Evolutionary conservation across 2,797 vertebrate species (phyloP).

Genomic region (Anisognathus igniventris): DNA sequence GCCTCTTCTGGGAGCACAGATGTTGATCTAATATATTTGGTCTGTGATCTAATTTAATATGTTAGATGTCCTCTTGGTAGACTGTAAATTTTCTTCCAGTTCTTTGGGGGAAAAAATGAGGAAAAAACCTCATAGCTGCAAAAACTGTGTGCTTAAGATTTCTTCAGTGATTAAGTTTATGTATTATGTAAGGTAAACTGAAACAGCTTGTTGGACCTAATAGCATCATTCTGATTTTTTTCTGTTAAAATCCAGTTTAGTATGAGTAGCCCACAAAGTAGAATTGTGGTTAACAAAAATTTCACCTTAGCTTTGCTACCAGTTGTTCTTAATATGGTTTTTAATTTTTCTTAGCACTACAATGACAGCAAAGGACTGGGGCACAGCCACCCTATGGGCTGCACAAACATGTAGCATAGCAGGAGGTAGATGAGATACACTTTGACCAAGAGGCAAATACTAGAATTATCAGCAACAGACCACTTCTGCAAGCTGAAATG

Average conservation of each 20-base stretch:
- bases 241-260: background rate
- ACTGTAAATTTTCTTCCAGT: background rate
- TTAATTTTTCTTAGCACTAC: background rate
- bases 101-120: background rate
- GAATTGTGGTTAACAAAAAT: background rate
- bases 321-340: background rate
- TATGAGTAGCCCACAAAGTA: background rate
- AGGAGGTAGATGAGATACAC: background rate
- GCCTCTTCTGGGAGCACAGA: conserved; percentile 30
- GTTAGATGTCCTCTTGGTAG: conserved; percentile 23
- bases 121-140: background rate
- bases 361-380: background rate
- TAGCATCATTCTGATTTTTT: background rate
- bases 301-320: background rate
- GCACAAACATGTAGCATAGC: background rate
- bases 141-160: background rate
- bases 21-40: conserved; percentile 55
- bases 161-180: background rate
- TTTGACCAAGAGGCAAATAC: background rate
- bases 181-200: background rate
- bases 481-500: background rate
- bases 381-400: background rate
- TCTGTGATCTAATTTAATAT: conserved; percentile 33
- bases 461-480: background rate
- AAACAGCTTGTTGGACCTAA: background rate